These are phyloP conservation scores for Petrolisthes cinctipes DNA, from an alignment of 2,888 invertebrate species.

Conservation along the genomic window DNA sequence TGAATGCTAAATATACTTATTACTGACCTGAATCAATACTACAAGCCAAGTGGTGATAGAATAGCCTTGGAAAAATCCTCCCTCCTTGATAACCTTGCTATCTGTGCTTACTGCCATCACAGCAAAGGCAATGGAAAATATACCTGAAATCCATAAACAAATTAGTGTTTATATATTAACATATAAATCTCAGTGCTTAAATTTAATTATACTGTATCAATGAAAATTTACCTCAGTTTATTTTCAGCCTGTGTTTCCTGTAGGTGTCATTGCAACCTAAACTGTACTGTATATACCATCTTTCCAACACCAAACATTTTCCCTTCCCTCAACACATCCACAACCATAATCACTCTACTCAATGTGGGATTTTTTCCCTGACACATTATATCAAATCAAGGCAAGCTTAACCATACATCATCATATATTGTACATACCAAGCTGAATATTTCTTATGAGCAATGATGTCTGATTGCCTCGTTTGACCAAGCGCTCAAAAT, in stretches of 20 bases:
- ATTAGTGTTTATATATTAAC: not conserved
- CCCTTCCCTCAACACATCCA: no score
- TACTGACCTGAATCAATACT: slow-evolving; percentile 70
- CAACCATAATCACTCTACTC: no score
- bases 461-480: slow-evolving; percentile 70
- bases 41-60: slow-evolving; percentile 71
- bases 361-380: no score
- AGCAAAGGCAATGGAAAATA: slow-evolving; percentile 71
- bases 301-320: not conserved
- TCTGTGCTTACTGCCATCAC: slow-evolving; percentile 71
- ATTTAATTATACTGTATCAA: not conserved
- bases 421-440: slow-evolving; percentile 68
- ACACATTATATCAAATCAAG: no score
- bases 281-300: not conserved
- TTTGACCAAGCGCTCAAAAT: slow-evolving; percentile 74
- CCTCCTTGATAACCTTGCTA: slow-evolving; percentile 68
- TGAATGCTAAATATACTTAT: no score
- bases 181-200: not conserved
- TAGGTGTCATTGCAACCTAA: not conserved
- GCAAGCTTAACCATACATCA: no score
- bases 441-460: slow-evolving; percentile 73
- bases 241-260: not conserved
- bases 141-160: slow-evolving; percentile 67
- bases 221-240: not conserved
- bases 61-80: slow-evolving; percentile 73